Evolutionary conservation across 2,113 vertebrate species (phyloP).

Genomic region (Cryptomyrus ogoouensis): DNA sequence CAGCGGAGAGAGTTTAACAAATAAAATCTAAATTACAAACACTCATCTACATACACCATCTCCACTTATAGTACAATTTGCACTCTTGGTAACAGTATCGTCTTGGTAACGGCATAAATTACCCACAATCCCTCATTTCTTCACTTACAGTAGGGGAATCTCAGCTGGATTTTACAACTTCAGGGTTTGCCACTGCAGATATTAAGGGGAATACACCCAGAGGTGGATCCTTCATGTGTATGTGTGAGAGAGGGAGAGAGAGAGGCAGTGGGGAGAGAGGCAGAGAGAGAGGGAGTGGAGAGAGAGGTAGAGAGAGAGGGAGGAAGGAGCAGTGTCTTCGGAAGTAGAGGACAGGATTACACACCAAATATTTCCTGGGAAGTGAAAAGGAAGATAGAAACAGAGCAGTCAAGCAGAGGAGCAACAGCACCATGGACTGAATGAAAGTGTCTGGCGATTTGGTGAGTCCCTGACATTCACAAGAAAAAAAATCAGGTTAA

Average conservation of each 20-base stretch:
- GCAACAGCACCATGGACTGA: background rate
- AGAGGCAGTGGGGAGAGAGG: background rate
- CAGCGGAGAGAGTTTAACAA: background rate
- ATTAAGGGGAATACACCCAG: constrained; percentile 46
- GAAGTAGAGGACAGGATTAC: constrained; percentile 10
- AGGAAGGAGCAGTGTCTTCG: background rate
- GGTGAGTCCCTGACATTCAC: background rate
- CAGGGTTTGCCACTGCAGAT: constrained; percentile 12
- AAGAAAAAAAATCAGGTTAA: background rate
- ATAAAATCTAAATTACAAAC: background rate
- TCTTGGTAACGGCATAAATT: constrained; percentile 11
- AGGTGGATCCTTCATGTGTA: constrained; percentile 52
- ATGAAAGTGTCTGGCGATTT: background rate
- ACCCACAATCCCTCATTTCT: background rate
- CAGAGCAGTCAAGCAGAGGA: background rate
- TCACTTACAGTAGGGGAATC: background rate
- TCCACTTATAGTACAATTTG: constrained; percentile 1
- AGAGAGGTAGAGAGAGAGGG: constrained; percentile 7
- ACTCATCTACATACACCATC: background rate
- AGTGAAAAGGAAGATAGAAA: background rate
- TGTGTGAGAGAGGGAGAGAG: constrained; percentile 28
- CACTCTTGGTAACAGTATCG: background rate
- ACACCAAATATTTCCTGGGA: constrained; percentile 10
- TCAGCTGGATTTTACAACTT: constrained; percentile 10
- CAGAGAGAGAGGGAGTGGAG: background rate